Evolutionary conservation across 53 echinoderm and acorn worm genomes (phyloP), one percentile per base, ranked within the genome.

Genomic region (Paracentrotus lividus): DNA sequence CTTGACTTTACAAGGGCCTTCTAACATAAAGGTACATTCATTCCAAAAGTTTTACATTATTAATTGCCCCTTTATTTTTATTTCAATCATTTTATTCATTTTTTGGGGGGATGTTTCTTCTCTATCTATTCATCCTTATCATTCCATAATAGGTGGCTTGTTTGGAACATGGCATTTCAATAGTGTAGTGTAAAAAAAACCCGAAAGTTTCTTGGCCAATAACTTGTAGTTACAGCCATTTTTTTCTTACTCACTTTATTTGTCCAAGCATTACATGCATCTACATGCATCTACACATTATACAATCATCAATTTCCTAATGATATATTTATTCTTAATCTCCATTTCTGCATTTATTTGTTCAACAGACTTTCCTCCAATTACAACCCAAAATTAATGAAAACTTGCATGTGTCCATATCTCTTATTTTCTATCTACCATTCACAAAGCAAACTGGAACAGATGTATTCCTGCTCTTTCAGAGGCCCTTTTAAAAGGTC

Each of bases 401-500:
- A 60, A 60, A n/a, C 3, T n/a, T 60, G 3, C 0, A 60, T 26
- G 0, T n/a, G 5, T 24, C 1, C 23, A 9, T 38, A 4, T 38
- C 38, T 16, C 38, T 36, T 36, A 36, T 72, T n/a, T 72, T 72
- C 34, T 72, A 14, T 72, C 72, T 38, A 36, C 38, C 72, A 36
- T 20, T 60, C 26, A 60, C 26, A 26, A 60, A 60, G n/a, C 15
- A 60, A 38, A 36, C 34, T 69, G 38, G 27, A 69, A 18, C 6
- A 69, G 72, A 40, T 31, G 38, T 7, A 0, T 8, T 5, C 24
- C 20, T n/a, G 18, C 72, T 72, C 40, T 40, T 36, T 72, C 72
- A 72, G 72, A 72, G 72, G 72, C 49, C 81, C 47, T 47, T 47
- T 81, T 27, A 45, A 81, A 33, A 45, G 44, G 44, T 81, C 81